Percentiles rank a stretch among this genome's conserved stretches.
Conservation (phyloP, 2,797 vertebrate genomes). For the Characodon lateralis region DNA sequence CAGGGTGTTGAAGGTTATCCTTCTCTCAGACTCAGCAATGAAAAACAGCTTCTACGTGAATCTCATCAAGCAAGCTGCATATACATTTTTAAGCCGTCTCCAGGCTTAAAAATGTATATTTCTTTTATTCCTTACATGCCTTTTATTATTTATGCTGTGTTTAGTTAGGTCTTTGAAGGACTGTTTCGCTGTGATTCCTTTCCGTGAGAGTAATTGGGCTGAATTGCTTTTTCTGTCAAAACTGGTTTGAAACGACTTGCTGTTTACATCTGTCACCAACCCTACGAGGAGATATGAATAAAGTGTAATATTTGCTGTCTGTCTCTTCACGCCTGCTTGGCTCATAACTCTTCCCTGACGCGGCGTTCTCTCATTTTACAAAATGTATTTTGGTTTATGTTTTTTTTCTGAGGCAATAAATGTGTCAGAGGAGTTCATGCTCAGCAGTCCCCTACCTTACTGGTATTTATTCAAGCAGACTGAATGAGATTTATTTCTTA, state of each 20-base stretch:
- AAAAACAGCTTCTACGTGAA: conserved; percentile 17
- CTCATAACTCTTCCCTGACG: not conserved
- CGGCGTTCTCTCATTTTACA: conserved; percentile 4
- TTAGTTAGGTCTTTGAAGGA: conserved; percentile 28
- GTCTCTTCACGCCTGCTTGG: conserved; percentile 4
- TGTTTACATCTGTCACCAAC: conserved; percentile 8
- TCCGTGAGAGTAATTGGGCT: conserved; percentile 47
- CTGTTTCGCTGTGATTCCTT: conserved; percentile 31
- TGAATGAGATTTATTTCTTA: not conserved
- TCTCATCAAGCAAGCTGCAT: conserved; percentile 17
- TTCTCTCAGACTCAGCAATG: conserved; percentile 35
- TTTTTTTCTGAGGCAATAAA: not conserved
- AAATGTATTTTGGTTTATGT: conserved; percentile 7
- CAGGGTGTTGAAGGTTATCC: conserved; percentile 61
- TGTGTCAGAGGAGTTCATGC: not conserved
- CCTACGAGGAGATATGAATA: not conserved
- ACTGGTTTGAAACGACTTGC: not conserved
- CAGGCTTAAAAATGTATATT: conserved; percentile 2
- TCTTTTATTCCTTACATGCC: not conserved
- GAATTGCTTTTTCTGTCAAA: conserved; percentile 5
- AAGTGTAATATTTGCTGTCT: conserved; percentile 4
- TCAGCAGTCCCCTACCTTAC: not conserved
- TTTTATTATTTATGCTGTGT: conserved; percentile 13
- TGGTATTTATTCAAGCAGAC: not conserved
- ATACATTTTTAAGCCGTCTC: too few species aligned